Evolutionary conservation across 2,113 vertebrate genomes (phyloP).

Genomic region (Malaclemys terrapin): DNA sequence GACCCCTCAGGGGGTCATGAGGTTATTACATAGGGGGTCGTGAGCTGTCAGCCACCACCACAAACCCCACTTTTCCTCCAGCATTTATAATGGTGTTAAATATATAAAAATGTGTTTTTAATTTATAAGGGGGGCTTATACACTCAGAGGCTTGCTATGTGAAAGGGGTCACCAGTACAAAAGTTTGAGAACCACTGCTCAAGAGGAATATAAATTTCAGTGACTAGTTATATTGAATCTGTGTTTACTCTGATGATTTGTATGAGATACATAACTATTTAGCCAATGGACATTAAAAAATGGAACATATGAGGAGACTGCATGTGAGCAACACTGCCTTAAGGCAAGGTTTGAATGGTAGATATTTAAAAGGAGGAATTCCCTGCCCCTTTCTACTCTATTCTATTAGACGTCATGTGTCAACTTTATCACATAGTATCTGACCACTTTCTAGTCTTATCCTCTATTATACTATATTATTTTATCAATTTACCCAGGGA

Average conservation of each 20-base stretch:
- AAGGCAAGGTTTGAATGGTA: conserved; percentile 38
- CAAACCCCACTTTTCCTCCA: too few relatives aligned
- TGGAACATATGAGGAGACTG: conserved; percentile 62
- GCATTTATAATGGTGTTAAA: too few relatives aligned
- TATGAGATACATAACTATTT: conserved; percentile 72
- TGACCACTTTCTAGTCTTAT: conserved; percentile 13
- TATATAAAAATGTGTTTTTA: too few relatives aligned
- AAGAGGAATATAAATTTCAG: conserved; percentile 48
- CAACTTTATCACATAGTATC: conserved; percentile 68
- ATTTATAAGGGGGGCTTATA: too few relatives aligned
- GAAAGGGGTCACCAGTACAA: too few relatives aligned
- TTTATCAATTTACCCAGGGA: conserved; percentile 21
- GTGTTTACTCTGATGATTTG: conserved; percentile 75
- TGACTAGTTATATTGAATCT: conserved; percentile 69
- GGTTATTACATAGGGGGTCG: too few relatives aligned
- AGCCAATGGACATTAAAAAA: conserved; percentile 72
- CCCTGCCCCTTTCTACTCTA: conserved; percentile 19
- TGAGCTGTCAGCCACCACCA: too few relatives aligned
- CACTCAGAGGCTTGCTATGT: too few relatives aligned
- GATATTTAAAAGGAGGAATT: conserved; percentile 69
- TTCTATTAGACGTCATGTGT: conserved; percentile 66
- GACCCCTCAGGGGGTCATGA: too few relatives aligned
- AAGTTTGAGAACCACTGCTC: too few relatives aligned
- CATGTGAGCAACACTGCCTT: conserved; percentile 56
- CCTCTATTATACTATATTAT: background rate